A percentile compares a stretch with the other conserved stretches of the same genome.
phyloP scores from a whole-genome alignment of 2,888 invertebrate species.

The Lasioglossum lativentre region DNA sequence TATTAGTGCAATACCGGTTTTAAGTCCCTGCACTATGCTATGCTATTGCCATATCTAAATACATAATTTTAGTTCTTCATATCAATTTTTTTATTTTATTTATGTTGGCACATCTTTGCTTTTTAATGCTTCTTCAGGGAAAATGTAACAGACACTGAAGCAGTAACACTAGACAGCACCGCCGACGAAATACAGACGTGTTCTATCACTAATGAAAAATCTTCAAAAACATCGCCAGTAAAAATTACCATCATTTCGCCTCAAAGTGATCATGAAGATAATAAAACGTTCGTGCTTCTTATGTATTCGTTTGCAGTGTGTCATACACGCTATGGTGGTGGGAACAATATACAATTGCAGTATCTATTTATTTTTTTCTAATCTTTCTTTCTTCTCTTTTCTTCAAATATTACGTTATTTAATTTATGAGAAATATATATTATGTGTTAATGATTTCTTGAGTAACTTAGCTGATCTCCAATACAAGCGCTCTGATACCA shows the following conservation, averaged over 20 bases:
- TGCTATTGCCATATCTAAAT: neutral
- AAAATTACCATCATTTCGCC: slow-evolving; percentile 29
- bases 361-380: slow-evolving; percentile 15
- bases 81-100: slow-evolving; percentile 37
- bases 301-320: slow-evolving; percentile 47
- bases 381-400: neutral
- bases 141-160: slow-evolving; percentile 38
- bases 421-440: neutral
- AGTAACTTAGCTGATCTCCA: no score
- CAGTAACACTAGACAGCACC: slow-evolving; percentile 30
- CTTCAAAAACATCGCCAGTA: slow-evolving; percentile 40
- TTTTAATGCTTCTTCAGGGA: slow-evolving; percentile 63
- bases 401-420: neutral
- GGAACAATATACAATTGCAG: slow-evolving; percentile 28
- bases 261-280: slow-evolving; percentile 65
- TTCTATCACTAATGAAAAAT: slow-evolving; percentile 15
- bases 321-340: slow-evolving; percentile 61
- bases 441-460: no score
- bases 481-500: no score
- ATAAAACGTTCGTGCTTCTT: slow-evolving; percentile 74
- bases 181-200: slow-evolving; percentile 35
- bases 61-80: slow-evolving; percentile 4
- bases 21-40: neutral
- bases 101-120: slow-evolving; percentile 62
- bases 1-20: neutral